phyloP scores from a whole-genome alignment of 2,888 invertebrate genomes.

The Nymphalis c-album region DNA sequence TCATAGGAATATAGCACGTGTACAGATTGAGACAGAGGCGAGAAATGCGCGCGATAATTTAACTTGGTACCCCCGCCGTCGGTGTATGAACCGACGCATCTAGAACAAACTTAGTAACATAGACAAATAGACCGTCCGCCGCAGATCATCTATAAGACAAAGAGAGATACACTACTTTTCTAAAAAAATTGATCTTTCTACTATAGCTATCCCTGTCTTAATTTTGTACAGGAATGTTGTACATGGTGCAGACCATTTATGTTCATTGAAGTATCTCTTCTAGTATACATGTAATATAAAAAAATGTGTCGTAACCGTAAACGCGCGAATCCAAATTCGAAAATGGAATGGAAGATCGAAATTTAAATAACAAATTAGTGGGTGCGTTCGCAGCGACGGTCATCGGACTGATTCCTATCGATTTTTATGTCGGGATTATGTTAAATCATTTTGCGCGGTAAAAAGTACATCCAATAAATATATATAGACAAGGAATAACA shows the following conservation, averaged over 20 bases:
- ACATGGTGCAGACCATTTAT: background rate
- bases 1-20: slow-evolving; percentile 10
- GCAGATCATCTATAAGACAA: background rate
- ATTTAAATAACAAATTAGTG: slow-evolving; percentile 78
- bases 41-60: slow-evolving; percentile 20
- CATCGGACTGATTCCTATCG: slow-evolving; percentile 64
- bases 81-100: slow-evolving; percentile 56
- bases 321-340: slow-evolving; percentile 65
- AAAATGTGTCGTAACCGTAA: slow-evolving; percentile 36
- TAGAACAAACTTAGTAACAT: slow-evolving; percentile 45
- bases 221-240: background rate
- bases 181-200: background rate
- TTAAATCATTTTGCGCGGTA: slow-evolving; percentile 26
- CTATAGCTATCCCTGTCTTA: slow-evolving; percentile 1
- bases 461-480: background rate
- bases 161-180: background rate
- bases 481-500: background rate
- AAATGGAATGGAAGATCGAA: slow-evolving; percentile 65
- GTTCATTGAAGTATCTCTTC: background rate
- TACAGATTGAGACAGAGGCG: slow-evolving; percentile 14
- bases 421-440: slow-evolving; percentile 53
- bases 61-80: slow-evolving; percentile 37
- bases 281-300: slow-evolving; percentile 5
- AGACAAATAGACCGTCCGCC: slow-evolving; percentile 10
- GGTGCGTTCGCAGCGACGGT: slow-evolving; percentile 63